Evolutionary conservation across 2,113 vertebrate genomes (phyloP).

Genomic region (Ptilonorhynchus violaceus): DNA sequence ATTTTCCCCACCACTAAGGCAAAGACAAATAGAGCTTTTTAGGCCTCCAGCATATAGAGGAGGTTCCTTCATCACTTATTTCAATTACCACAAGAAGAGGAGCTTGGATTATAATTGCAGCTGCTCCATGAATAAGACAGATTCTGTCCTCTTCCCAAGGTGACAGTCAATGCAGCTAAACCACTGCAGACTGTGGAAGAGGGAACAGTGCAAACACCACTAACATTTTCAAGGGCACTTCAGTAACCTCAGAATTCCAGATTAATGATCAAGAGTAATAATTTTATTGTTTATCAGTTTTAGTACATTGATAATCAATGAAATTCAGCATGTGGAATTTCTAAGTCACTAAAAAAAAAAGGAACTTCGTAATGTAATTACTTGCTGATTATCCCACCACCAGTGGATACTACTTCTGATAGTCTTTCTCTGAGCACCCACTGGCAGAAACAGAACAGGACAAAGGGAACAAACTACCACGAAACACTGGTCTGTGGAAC

Average conservation of each 20-base stretch:
- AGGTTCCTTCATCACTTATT: neutral
- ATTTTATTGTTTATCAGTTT: neutral
- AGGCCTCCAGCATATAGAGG: neutral
- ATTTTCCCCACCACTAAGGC: neutral
- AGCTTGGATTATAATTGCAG: neutral
- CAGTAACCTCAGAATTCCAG: neutral
- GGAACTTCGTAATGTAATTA: neutral
- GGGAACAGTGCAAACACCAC: neutral
- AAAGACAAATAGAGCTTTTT: neutral
- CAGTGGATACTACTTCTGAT: neutral
- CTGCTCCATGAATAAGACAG: neutral
- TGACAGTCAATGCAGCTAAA: neutral
- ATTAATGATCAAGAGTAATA: neutral
- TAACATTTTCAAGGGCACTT: neutral
- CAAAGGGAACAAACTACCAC: neutral
- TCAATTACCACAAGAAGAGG: neutral
- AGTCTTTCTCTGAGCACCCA: neutral
- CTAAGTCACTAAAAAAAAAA: neutral
- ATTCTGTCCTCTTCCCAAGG: neutral
- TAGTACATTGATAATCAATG: neutral
- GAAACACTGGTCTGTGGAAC: neutral
- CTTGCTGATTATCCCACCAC: neutral
- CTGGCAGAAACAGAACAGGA: neutral
- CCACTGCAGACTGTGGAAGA: neutral
- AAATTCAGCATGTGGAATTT: neutral